Evolutionary conservation across 1,140 invertebrate genomes (phyloP), one percentile per base, ranked within the genome.

Genomic region (Gryon sp.): DNA sequence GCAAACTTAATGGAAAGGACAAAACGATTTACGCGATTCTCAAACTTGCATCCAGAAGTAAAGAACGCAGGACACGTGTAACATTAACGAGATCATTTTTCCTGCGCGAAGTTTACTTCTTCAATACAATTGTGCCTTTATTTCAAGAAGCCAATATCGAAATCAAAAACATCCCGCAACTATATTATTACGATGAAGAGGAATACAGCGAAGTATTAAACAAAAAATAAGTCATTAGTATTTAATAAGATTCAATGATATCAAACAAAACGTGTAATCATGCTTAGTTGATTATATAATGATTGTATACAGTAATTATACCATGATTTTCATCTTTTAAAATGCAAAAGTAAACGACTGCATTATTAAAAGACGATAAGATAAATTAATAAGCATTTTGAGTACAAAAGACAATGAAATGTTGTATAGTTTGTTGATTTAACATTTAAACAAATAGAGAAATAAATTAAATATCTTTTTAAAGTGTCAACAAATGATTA

Each of bases 71-170:
- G 16, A n/a, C 11, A 9, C 0, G 15, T 7, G 8, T 73, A 0
- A 45, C 40, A 0, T 36, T 22, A 3, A 36, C 41, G 0, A 65
- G 57, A 14, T 16, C n/a, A 0, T 55, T 82, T 15, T 82, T 80
- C 7, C 32, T 68, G 0, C 69, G 66, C 2, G 81, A 82, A 40
- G 68, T 77, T 2, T 55, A 14, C 2, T 82, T 79, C 19, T 80
- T 75, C 32, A 41, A 52, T n/a, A 36, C 40, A 0, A 8, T 78
- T 0, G 6, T 73, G 4, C 60, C 72, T 2, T 22, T 74, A 7
- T 82, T 81, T n/a, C 28, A 46, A 8, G 34, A 78, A 9, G 30
- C 68, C 5, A 55, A 19, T 1, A 15, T 65, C 2, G 19, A 38
- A 4, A 0, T 73, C 0, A 19, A 65, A 5, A 9, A 34, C 11